A percentile compares a stretch with the other conserved stretches of the same genome.
Conservation (phyloP, 2,113 vertebrate species). For the Caranx melampygus region DNA sequence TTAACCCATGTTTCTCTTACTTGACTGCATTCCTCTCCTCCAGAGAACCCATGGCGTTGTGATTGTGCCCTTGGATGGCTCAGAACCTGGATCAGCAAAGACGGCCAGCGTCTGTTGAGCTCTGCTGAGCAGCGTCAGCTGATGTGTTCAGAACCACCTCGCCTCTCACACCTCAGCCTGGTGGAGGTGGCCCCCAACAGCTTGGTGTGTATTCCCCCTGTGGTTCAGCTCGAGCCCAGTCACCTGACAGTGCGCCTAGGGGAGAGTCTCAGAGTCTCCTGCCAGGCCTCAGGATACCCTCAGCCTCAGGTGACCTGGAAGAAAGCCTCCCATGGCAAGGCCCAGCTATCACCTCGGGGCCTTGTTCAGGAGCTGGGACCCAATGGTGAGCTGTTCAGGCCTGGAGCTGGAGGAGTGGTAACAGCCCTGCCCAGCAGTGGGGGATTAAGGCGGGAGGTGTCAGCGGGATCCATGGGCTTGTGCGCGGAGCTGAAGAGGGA, state of each 20-base stretch:
- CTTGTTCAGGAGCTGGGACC: slow-evolving; percentile 82
- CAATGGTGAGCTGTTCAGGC: slow-evolving; percentile 74
- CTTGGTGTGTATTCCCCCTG: slow-evolving; percentile 91
- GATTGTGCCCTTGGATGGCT: slow-evolving; percentile 93
- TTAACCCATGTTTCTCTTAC: background rate
- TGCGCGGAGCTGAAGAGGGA: slow-evolving; percentile 71
- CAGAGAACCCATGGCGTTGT: slow-evolving; percentile 94
- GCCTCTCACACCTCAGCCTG: slow-evolving; percentile 89
- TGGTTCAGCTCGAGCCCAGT: slow-evolving; percentile 88
- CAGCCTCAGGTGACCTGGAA: slow-evolving; percentile 92
- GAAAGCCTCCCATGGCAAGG: slow-evolving; percentile 83
- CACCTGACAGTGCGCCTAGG: slow-evolving; percentile 87
- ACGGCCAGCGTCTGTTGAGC: slow-evolving; percentile 88
- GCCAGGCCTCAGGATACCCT: slow-evolving; percentile 91
- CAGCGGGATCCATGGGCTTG: slow-evolving; percentile 62
- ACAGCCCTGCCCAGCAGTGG: slow-evolving; percentile 72
- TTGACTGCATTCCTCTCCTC: background rate
- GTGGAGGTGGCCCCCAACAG: slow-evolving; percentile 88
- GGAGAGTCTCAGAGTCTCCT: slow-evolving; percentile 90
- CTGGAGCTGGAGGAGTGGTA: slow-evolving; percentile 66
- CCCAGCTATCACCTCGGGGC: slow-evolving; percentile 78
- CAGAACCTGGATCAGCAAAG: slow-evolving; percentile 88
- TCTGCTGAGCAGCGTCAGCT: slow-evolving; percentile 87
- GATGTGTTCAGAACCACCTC: slow-evolving; percentile 88
- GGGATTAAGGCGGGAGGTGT: slow-evolving; percentile 49